Conservation (phyloP, 2,888 invertebrate species). For the Barypeithes pellucidus region DNA sequence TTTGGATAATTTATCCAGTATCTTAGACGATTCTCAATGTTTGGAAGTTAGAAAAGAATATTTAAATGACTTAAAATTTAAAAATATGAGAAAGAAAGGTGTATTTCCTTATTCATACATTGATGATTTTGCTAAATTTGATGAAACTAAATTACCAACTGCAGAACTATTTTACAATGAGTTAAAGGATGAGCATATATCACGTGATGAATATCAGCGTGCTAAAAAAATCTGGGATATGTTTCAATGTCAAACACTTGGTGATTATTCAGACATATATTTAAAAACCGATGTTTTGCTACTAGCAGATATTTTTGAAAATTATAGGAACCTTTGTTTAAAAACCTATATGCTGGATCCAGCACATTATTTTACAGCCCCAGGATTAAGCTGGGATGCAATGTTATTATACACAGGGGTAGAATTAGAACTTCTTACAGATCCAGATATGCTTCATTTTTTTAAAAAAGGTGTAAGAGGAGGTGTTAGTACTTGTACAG, state of each 20-base stretch:
- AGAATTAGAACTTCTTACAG: background rate
- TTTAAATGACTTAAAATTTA: background rate
- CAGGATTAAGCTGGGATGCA: background rate
- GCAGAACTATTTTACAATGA: background rate
- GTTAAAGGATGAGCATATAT: background rate
- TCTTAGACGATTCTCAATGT: background rate
- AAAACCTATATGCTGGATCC: constrained; percentile 59
- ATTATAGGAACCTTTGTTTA: too few relatives aligned
- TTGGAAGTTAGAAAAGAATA: background rate
- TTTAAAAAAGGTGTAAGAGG: constrained; percentile 13
- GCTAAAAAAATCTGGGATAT: constrained; percentile 38
- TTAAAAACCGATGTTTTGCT: too few relatives aligned
- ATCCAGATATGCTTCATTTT: constrained; percentile 23
- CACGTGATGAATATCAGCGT: background rate
- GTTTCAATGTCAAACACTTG: constrained; percentile 32
- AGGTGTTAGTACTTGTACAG: constrained; percentile 17
- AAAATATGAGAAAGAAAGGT: background rate
- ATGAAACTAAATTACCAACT: background rate
- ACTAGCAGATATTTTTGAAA: background rate
- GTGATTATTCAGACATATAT: constrained; percentile 11
- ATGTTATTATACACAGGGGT: background rate
- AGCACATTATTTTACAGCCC: constrained; percentile 5
- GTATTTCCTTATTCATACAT: background rate
- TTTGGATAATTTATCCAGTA: background rate
- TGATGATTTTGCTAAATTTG: background rate